Evolutionary conservation across 2,888 invertebrate genomes (phyloP).

Genomic region (Stenichneumon culpator): DNA sequence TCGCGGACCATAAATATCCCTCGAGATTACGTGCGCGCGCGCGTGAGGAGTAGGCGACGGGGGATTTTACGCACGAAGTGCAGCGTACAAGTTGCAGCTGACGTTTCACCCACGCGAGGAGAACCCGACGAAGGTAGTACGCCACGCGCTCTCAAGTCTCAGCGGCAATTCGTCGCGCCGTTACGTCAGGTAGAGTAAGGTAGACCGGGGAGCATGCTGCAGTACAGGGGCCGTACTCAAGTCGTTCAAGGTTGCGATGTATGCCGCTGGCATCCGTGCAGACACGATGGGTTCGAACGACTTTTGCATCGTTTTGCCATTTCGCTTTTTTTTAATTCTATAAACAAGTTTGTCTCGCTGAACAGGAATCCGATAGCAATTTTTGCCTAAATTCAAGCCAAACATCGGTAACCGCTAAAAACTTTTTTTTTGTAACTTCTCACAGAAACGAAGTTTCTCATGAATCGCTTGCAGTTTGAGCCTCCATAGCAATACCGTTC

Average conservation of each 20-base stretch:
- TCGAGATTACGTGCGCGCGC: conserved; percentile 48
- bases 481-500: not conserved
- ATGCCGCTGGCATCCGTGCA: not conserved
- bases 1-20: conserved; percentile 58
- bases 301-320: not conserved
- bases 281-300: not conserved
- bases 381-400: not conserved
- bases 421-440: not conserved
- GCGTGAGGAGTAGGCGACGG: conserved; percentile 2
- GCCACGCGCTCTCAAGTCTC: conserved; percentile 6
- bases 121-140: conserved; percentile 1
- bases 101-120: conserved; percentile 35
- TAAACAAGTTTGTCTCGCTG: not conserved
- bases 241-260: conserved; percentile 30
- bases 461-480: too few relatives aligned
- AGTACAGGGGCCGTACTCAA: conserved; percentile 1
- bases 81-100: conserved; percentile 29
- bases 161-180: conserved; percentile 49
- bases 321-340: not conserved
- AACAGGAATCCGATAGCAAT: not conserved
- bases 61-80: conserved; percentile 28
- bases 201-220: not conserved
- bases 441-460: not conserved
- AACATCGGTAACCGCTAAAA: not conserved
- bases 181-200: conserved; percentile 39